Evolutionary conservation across 2,113 vertebrate species (phyloP).

Genomic region (Maccullochella peelii): DNA sequence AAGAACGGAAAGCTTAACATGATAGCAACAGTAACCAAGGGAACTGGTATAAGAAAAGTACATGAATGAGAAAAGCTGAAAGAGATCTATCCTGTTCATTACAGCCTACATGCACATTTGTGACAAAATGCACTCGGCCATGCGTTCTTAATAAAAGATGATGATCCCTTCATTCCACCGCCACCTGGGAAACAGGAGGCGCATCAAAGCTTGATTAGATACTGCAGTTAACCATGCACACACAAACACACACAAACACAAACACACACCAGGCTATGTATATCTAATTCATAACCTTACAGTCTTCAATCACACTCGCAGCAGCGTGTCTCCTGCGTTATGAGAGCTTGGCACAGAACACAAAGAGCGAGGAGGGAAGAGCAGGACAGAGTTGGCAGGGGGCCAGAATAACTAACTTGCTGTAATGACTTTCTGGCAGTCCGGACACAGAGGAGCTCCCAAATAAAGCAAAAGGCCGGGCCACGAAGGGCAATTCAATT

Average conservation of each 20-base stretch:
- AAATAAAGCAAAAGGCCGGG: slow-evolving; percentile 66
- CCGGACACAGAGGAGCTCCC: slow-evolving; percentile 64
- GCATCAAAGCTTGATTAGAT: slow-evolving; percentile 80
- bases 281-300: slow-evolving; percentile 68
- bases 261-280: slow-evolving; percentile 44
- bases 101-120: slow-evolving; percentile 33
- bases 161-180: slow-evolving; percentile 64
- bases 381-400: slow-evolving; percentile 47
- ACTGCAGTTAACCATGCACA: slow-evolving; percentile 46
- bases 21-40: neutral
- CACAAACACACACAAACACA: slow-evolving; percentile 47
- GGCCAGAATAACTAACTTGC: slow-evolving; percentile 79
- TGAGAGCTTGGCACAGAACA: slow-evolving; percentile 51
- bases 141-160: slow-evolving; percentile 69
- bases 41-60: neutral
- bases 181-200: slow-evolving; percentile 75
- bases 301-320: slow-evolving; percentile 66
- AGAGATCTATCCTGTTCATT: slow-evolving; percentile 34
- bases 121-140: slow-evolving; percentile 52
- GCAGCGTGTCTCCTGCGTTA: slow-evolving; percentile 57
- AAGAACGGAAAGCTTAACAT: neutral
- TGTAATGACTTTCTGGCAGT: slow-evolving; percentile 80
- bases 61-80: neutral
- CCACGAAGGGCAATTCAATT: slow-evolving; percentile 72
- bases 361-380: slow-evolving; percentile 46